Percentiles rank a stretch among this genome's conserved stretches.
Conservation (phyloP, 2,113 vertebrate genomes). For the Phrynosoma platyrhinos region DNA sequence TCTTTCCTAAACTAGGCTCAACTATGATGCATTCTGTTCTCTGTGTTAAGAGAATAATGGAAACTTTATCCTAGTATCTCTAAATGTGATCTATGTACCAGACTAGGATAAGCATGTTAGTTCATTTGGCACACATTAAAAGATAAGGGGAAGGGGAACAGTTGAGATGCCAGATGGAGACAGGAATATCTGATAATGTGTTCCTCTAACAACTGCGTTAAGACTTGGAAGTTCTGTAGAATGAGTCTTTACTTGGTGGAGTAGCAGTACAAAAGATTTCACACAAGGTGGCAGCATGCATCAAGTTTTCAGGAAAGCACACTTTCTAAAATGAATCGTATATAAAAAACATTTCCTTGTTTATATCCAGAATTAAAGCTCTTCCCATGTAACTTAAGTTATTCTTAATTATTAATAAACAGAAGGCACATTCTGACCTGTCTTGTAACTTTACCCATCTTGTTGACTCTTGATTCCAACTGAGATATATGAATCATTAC, state of each 20-base stretch:
- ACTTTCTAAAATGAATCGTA: neutral
- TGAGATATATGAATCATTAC: no score
- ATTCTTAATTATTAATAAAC: neutral
- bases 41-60: neutral
- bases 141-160: neutral
- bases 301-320: slow-evolving; percentile 17
- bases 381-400: neutral
- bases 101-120: neutral
- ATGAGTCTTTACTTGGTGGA: neutral
- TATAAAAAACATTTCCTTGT: neutral
- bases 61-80: neutral
- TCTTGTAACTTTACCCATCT: neutral
- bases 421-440: no score
- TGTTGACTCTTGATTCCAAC: neutral
- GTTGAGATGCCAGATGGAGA: neutral
- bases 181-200: neutral
- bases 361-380: neutral
- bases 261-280: neutral
- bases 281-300: neutral
- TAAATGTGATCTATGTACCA: neutral
- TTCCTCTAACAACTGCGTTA: neutral
- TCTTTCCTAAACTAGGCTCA: neutral
- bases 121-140: neutral
- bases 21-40: neutral
- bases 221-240: neutral